A percentile compares a stretch with the other conserved stretches of the same genome.
Evolutionary conservation across 1,140 invertebrate genomes (phyloP).

Genomic region (Hydropsyche tenuis): DNA sequence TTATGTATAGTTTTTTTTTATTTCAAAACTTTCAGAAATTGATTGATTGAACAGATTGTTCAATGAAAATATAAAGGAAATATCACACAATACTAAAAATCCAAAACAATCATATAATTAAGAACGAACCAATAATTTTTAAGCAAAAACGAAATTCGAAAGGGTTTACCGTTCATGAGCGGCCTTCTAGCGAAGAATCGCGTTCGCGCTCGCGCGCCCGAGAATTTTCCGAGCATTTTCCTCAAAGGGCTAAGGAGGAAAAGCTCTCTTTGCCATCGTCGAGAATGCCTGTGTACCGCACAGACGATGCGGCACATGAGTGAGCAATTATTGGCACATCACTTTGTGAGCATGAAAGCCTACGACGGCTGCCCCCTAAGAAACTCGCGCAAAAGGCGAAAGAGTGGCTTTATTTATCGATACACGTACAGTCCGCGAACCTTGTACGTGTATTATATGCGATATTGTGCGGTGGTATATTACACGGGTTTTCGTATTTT

Average conservation of each 20-base stretch:
- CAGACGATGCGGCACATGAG: conserved; percentile 42
- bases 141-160: too few relatives aligned
- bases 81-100: too few relatives aligned
- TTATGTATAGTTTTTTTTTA: too few relatives aligned
- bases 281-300: conserved; percentile 31
- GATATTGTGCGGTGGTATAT: neutral
- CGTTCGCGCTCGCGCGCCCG: neutral
- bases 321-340: conserved; percentile 47
- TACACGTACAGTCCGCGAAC: neutral
- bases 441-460: too few relatives aligned
- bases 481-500: neutral
- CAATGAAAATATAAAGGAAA: too few relatives aligned
- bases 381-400: conserved; percentile 31
- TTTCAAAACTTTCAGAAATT: too few relatives aligned
- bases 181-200: neutral
- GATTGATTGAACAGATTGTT: too few relatives aligned
- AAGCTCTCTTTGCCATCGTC: conserved; percentile 10
- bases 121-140: too few relatives aligned
- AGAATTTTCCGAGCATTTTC: conserved; percentile 32
- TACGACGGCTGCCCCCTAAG: conserved; percentile 17
- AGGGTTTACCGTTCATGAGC: neutral
- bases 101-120: too few relatives aligned
- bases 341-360: conserved; percentile 40
- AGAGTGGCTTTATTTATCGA: conserved; percentile 41
- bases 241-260: conserved; percentile 36